Conservation (phyloP, 2,888 invertebrate genomes). For the Ochlodes sylvanus region DNA sequence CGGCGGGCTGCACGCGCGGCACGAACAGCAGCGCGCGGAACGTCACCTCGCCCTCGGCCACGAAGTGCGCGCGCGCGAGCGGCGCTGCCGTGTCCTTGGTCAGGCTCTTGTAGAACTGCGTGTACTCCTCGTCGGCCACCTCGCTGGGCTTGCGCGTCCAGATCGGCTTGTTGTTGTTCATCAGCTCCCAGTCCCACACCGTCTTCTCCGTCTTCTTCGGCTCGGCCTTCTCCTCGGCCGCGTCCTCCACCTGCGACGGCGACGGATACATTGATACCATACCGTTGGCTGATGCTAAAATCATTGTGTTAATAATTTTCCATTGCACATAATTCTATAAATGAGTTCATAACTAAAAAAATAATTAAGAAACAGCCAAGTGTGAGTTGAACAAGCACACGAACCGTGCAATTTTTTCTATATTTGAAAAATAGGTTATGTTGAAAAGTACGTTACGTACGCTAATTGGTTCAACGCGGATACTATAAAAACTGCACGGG, state of each 20-base stretch:
- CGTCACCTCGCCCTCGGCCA: slow-evolving; percentile 99
- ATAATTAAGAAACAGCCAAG: too few relatives aligned
- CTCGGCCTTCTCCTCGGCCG: slow-evolving; percentile 85
- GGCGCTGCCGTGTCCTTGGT: slow-evolving; percentile 95
- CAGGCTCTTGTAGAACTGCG: slow-evolving; percentile 97
- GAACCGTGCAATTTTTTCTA: too few relatives aligned
- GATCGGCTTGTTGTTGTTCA: slow-evolving; percentile 99
- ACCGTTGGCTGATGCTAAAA: too few relatives aligned
- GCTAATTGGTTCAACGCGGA: too few relatives aligned
- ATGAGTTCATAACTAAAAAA: too few relatives aligned
- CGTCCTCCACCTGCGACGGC: slow-evolving; percentile 87
- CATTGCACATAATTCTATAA: too few relatives aligned
- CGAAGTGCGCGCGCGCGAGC: slow-evolving; percentile 94
- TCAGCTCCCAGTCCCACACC: slow-evolving; percentile 98
- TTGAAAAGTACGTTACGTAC: too few relatives aligned
- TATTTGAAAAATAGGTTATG: too few relatives aligned
- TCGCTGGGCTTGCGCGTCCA: slow-evolving; percentile 97
- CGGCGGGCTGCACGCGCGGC: slow-evolving; percentile 95
- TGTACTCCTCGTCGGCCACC: slow-evolving; percentile 95
- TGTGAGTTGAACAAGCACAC: too few relatives aligned
- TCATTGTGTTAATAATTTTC: too few relatives aligned
- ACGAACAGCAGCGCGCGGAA: slow-evolving; percentile 98
- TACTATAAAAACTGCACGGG: too few relatives aligned
- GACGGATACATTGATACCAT: too few relatives aligned
- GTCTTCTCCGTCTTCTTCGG: slow-evolving; percentile 97